Conservation (phyloP, 2,888 invertebrate genomes). For the Sepioteuthis lessoniana region DNA sequence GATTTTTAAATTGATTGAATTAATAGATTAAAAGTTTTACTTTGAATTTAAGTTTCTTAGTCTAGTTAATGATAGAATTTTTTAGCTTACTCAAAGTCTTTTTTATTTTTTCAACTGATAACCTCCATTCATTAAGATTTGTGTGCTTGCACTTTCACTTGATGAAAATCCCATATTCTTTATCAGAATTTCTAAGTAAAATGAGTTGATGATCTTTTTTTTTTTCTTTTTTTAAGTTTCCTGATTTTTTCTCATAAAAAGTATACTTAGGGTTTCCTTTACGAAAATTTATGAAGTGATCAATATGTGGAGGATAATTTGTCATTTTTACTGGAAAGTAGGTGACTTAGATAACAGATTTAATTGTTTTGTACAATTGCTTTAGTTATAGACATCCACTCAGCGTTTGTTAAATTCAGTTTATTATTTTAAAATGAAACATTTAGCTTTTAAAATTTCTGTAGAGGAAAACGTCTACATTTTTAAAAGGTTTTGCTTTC, state of each 20-base stretch:
- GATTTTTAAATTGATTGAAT: too few species aligned
- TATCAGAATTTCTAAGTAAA: neutral
- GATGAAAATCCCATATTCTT: neutral
- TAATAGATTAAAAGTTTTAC: too few species aligned
- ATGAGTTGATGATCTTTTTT: neutral
- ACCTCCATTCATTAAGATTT: neutral
- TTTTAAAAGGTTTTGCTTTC: neutral
- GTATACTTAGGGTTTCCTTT: too few species aligned
- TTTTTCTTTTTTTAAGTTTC: too few species aligned
- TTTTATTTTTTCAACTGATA: neutral
- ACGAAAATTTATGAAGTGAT: neutral
- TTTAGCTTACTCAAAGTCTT: neutral
- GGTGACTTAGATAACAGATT: neutral
- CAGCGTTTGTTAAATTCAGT: neutral
- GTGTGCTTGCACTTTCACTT: neutral
- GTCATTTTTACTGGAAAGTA: neutral
- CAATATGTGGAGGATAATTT: too few species aligned
- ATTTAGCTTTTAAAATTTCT: neutral
- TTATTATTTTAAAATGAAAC: neutral
- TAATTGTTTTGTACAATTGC: neutral
- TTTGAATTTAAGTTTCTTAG: too few species aligned
- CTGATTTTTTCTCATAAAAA: too few species aligned
- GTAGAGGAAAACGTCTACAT: neutral
- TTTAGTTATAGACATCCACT: neutral
- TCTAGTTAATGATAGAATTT: too few species aligned